phyloP scores from a whole-genome alignment of 2,797 vertebrate genomes.

The Eulemur mongoz region DNA sequence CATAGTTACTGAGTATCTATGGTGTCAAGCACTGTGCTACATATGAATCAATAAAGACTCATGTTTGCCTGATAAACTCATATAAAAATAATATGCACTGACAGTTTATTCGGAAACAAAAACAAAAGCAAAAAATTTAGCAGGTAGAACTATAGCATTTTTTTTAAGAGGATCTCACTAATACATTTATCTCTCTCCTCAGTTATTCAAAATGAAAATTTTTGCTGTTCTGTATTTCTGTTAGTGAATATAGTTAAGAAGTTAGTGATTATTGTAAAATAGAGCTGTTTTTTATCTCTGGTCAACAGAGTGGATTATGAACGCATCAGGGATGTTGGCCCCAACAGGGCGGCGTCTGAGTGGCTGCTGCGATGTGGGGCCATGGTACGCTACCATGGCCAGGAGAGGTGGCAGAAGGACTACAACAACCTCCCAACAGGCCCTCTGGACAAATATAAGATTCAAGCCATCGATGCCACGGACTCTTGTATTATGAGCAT shows the following conservation, averaged over 20 bases:
- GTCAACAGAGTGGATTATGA: constrained; percentile 94
- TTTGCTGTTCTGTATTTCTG: not conserved
- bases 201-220: not conserved
- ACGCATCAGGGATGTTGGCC: constrained; percentile 91
- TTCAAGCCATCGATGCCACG: constrained; percentile 94
- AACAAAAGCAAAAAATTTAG: not conserved
- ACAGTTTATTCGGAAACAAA: not conserved
- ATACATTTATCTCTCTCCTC: not conserved
- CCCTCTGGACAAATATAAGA: constrained; percentile 91
- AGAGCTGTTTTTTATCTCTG: not conserved
- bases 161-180: not conserved
- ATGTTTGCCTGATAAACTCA: not conserved
- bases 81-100: not conserved
- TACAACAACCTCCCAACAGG: constrained; percentile 95
- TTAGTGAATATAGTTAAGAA: not conserved
- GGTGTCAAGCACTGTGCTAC: not conserved
- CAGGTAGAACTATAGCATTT: accelerated
- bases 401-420: constrained; percentile 93
- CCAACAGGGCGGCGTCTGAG: constrained; percentile 94
- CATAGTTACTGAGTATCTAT: not conserved
- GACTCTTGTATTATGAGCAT: constrained; percentile 97
- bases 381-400: constrained; percentile 91
- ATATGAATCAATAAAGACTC: not conserved
- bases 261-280: accelerated
- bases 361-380: constrained; percentile 98